phyloP scores from a whole-genome alignment of 30 jellyfish, hydroid and myxozoan genomes.

The Aurelia coerulea region DNA sequence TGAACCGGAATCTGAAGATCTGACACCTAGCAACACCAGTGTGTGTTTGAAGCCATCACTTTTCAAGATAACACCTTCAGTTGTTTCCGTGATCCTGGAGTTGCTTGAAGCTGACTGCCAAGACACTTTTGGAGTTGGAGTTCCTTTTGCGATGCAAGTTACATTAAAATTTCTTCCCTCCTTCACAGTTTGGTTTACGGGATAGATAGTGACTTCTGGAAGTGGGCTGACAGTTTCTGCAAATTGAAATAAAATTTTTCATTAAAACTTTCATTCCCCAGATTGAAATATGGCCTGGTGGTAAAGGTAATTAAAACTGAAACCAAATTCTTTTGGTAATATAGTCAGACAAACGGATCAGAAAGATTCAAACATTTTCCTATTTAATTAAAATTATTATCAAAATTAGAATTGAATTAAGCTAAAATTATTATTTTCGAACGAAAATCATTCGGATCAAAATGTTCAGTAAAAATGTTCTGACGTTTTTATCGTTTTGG shows the following conservation, averaged over 20 bases:
- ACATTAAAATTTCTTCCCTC: conserved; percentile 63
- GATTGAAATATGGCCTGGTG: too few species aligned
- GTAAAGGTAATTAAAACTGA: too few species aligned
- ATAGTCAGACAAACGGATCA: too few species aligned
- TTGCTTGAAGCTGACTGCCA: conserved; percentile 76
- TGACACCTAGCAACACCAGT: conserved; percentile 31
- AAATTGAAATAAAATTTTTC: background rate
- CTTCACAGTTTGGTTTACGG: conserved; percentile 61
- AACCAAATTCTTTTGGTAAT: too few species aligned
- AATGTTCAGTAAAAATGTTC: too few species aligned
- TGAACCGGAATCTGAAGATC: conserved; percentile 65
- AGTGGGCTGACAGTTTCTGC: conserved; percentile 62
- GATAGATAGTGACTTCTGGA: conserved; percentile 59
- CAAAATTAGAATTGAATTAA: too few species aligned
- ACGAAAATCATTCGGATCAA: too few species aligned
- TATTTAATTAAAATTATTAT: too few species aligned
- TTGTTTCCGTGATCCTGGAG: conserved; percentile 42
- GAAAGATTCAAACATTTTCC: too few species aligned
- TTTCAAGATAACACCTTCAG: conserved; percentile 60
- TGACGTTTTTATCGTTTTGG: too few species aligned
- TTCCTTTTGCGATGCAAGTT: conserved; percentile 77
- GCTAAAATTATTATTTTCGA: too few species aligned
- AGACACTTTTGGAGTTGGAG: conserved; percentile 62
- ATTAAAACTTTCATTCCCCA: too few species aligned
- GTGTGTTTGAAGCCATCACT: conserved; percentile 43